These are phyloP conservation scores for Drosophila limbata DNA, from an alignment of 2,888 invertebrate species.

Conservation along the genomic window DNA sequence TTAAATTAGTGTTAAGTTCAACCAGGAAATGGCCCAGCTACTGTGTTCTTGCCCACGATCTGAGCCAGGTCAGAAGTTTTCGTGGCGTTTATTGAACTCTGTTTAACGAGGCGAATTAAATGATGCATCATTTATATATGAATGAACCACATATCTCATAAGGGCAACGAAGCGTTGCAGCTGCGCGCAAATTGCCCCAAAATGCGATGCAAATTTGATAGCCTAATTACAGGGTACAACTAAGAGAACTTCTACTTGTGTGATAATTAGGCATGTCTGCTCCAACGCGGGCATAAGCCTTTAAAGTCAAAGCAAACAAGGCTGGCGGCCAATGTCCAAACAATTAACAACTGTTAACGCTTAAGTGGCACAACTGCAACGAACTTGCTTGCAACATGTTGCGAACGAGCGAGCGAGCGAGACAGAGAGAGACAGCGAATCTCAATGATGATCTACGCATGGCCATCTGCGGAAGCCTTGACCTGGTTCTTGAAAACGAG, in stretches of 20 bases:
- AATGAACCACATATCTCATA: constrained; percentile 11
- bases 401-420: constrained; percentile 30
- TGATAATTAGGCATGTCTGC: constrained; percentile 46
- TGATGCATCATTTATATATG: constrained; percentile 11
- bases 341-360: constrained; percentile 25
- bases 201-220: constrained; percentile 51
- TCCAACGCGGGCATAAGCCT: neutral
- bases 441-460: constrained; percentile 65
- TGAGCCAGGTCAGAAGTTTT: constrained; percentile 13
- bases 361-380: constrained; percentile 21
- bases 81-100: constrained; percentile 63
- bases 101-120: constrained; percentile 41
- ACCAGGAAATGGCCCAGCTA: constrained; percentile 68
- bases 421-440: constrained; percentile 20
- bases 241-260: constrained; percentile 9
- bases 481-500: constrained; percentile 67
- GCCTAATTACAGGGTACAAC: constrained; percentile 60
- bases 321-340: constrained; percentile 8
- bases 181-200: constrained; percentile 60
- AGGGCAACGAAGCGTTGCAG: constrained; percentile 60
- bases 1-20: constrained; percentile 66
- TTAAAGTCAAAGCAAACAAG: constrained; percentile 12
- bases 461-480: constrained; percentile 64
- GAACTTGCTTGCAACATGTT: constrained; percentile 47
- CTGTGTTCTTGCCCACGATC: constrained; percentile 22